Percentiles rank a stretch among this genome's conserved stretches.
Evolutionary conservation across 2,888 invertebrate genomes (phyloP).

Genomic region (Xiphydria camelus): DNA sequence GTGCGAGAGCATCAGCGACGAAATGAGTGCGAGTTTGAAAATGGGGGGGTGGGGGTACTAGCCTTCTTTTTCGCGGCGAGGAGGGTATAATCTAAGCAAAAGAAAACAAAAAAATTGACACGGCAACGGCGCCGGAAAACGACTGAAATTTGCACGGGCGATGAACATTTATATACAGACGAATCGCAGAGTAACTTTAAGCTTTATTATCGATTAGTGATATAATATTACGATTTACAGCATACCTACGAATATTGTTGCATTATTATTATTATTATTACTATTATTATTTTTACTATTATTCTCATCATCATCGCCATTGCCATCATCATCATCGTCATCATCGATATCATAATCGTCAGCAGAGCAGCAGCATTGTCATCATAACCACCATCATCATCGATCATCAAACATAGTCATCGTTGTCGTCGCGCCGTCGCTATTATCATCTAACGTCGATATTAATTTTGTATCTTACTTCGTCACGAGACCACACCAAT

Average conservation of each 20-base stretch:
- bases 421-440: too few species aligned
- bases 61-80: conserved; percentile 32
- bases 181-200: neutral
- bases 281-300: conserved; percentile 9
- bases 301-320: conserved; percentile 16
- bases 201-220: conserved; percentile 8
- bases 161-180: conserved; percentile 33
- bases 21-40: conserved; percentile 10
- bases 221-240: neutral
- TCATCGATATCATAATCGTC: conserved; percentile 21
- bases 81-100: conserved; percentile 27
- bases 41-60: neutral
- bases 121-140: conserved; percentile 17
- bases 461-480: too few species aligned
- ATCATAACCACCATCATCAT: too few species aligned
- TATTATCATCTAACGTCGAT: too few species aligned
- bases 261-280: neutral
- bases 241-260: neutral
- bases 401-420: too few species aligned
- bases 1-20: conserved; percentile 5
- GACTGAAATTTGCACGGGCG: conserved; percentile 43
- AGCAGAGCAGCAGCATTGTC: conserved; percentile 29
- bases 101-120: conserved; percentile 3
- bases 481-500: too few species aligned
- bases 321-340: conserved; percentile 10